These are phyloP conservation scores for Operophtera brumata DNA, from an alignment of 2,888 invertebrate species.

Conservation along the genomic window DNA sequence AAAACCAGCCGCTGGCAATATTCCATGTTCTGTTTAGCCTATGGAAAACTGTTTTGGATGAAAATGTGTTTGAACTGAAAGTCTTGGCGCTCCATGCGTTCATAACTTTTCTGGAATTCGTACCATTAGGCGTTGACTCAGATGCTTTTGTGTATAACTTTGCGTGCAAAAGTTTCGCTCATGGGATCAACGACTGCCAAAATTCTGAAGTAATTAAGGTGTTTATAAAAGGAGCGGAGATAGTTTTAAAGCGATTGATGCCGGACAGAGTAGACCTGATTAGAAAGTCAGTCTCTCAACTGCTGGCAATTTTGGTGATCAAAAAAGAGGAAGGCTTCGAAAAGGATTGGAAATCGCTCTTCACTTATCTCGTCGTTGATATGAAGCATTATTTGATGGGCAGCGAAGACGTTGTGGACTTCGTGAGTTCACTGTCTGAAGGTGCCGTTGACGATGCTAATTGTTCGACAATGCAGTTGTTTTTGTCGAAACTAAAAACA, in stretches of 20 bases:
- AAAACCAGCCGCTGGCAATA: slow-evolving; percentile 70
- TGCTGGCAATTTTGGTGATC: slow-evolving; percentile 77
- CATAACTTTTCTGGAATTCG: slow-evolving; percentile 70
- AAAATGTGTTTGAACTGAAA: slow-evolving; percentile 74
- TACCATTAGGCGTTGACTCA: slow-evolving; percentile 64
- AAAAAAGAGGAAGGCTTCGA: slow-evolving; percentile 56
- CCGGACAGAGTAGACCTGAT: slow-evolving; percentile 65
- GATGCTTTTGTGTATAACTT: slow-evolving; percentile 80
- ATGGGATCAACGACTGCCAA: slow-evolving; percentile 68
- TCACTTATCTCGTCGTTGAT: slow-evolving; percentile 78
- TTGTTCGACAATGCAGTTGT: slow-evolving; percentile 44
- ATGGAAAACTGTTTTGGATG: slow-evolving; percentile 69
- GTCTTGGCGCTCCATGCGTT: slow-evolving; percentile 80
- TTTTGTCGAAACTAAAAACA: slow-evolving; percentile 52
- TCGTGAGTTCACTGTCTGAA: slow-evolving; percentile 47
- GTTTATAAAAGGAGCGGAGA: slow-evolving; percentile 64
- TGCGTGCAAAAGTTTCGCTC: slow-evolving; percentile 74
- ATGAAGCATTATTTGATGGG: slow-evolving; percentile 66
- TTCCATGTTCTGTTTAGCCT: slow-evolving; percentile 77
- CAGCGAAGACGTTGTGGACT: slow-evolving; percentile 68
- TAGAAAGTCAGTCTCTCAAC: slow-evolving; percentile 69
- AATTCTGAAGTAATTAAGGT: slow-evolving; percentile 49
- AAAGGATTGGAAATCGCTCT: slow-evolving; percentile 57
- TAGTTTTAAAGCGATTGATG: slow-evolving; percentile 64
- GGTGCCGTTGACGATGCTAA: slow-evolving; percentile 27